These are phyloP conservation scores for Turritopsis rubra DNA, from an alignment of 30 jellyfish, hydroid and myxozoan genomes.

Conservation along the genomic window DNA sequence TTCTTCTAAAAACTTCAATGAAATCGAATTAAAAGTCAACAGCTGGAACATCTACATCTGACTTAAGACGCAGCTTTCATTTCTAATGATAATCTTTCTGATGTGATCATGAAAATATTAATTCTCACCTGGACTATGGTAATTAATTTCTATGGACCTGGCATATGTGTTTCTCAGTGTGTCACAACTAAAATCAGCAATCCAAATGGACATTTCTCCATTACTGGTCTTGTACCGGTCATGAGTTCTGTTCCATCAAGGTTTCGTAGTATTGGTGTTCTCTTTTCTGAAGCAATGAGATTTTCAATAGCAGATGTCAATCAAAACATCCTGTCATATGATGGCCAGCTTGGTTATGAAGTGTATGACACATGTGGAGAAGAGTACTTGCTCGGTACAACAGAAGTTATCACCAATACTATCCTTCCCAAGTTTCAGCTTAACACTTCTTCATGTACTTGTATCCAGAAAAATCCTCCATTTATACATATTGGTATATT, in stretches of 20 bases:
- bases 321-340: not conserved
- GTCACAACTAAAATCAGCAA: not conserved
- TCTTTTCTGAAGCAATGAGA: conserved; percentile 6
- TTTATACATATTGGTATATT: not conserved
- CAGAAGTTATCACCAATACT: not conserved
- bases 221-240: conserved; percentile 7
- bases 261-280: not conserved
- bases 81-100: too few species aligned
- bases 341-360: conserved; percentile 1
- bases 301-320: conserved; percentile 9
- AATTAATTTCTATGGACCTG: not conserved
- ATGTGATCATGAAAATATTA: not conserved
- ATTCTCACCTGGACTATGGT: not conserved
- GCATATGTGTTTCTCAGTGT: not conserved
- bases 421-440: not conserved
- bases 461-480: not conserved
- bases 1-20: not conserved
- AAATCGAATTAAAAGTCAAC: not conserved
- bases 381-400: not conserved
- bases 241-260: not conserved
- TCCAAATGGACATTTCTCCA: not conserved
- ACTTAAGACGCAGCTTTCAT: not conserved
- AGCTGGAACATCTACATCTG: not conserved
- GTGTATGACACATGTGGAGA: conserved; percentile 13
- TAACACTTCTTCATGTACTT: not conserved